Evolutionary conservation across 2,797 vertebrate genomes (phyloP).

Genomic region (Chiroxiphia lanceolata): DNA sequence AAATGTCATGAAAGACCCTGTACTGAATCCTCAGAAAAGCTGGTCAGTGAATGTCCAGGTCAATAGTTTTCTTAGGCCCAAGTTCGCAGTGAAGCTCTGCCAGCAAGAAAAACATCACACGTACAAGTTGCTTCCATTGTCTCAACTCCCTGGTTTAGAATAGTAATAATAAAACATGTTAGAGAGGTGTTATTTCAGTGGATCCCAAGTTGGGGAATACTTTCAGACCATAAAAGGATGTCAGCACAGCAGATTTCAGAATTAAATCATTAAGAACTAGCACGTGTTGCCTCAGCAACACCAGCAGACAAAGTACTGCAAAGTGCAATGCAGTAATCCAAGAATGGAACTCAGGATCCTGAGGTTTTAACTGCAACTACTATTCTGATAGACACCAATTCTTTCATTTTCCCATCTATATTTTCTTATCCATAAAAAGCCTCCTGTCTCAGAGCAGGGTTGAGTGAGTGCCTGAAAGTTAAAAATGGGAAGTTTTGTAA

Average conservation of each 20-base stretch:
- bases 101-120: slow-evolving; percentile 1
- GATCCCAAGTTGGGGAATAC: background rate
- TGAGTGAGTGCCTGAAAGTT: background rate
- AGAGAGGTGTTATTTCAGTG: background rate
- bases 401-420: background rate
- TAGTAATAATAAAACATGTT: background rate
- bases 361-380: background rate
- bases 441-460: background rate
- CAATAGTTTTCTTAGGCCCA: slow-evolving; percentile 41
- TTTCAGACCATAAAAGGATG: background rate
- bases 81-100: background rate
- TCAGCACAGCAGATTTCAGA: background rate
- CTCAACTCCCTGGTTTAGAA: background rate
- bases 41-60: slow-evolving; percentile 3
- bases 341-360: background rate
- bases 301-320: background rate
- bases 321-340: background rate
- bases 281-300: background rate
- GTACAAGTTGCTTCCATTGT: background rate
- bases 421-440: background rate
- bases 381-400: background rate
- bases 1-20: slow-evolving; percentile 50
- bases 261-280: background rate
- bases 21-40: background rate
- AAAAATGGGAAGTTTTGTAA: background rate